Evolutionary conservation across 1,140 invertebrate genomes (phyloP), one percentile per base, ranked within the genome.

Genomic region (Formica selysi): DNA sequence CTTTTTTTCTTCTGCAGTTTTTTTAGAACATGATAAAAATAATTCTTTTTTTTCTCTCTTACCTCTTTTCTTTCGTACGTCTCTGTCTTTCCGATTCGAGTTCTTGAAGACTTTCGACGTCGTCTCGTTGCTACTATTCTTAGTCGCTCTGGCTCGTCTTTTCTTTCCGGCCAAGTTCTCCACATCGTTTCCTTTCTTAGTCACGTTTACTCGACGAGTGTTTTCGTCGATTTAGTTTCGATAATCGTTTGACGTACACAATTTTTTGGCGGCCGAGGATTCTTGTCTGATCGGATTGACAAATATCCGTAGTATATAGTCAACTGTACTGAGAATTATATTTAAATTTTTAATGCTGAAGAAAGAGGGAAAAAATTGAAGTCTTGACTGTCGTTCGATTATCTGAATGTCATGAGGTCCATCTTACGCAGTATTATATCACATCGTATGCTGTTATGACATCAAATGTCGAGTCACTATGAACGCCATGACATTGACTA

Each of bases 91-190:
- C 48, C 44, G 57, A 86, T 86, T 81, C 59, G 68, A 80, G 64
- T 3, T 22, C 41, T 38, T 68, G 48, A 81, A 73, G 48, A 81
- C 79, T 74, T 51, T 86, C 68, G 59, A 74, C 68, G 67, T 54
- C 61, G 51, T 38, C 54, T 38, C 54, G 61, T 54, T 57, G 85
- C 41, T 74, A 84, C 86, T 87, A 87, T 87, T 87, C 71, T 87
- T 87, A 87, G 78, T 64, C 76, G 38, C 64, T 62, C 54, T 38
- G 38, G 51, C 38, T 85, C 76, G 70, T 76, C 67, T 79, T 78
- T 85, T 78, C 73, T 71, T 71, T 87, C 41, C 79, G 44, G 22
- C 61, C 61, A 48, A 68, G 48, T 83, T 67, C 61, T 1, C 62
- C 76, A 67, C 36, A 36, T 32, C 70, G 70, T 65, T 44, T 68